A percentile compares a stretch with the other conserved stretches of the same genome.
Evolutionary conservation across 2,113 vertebrate species (phyloP).

Genomic region (Tetrax tetrax): DNA sequence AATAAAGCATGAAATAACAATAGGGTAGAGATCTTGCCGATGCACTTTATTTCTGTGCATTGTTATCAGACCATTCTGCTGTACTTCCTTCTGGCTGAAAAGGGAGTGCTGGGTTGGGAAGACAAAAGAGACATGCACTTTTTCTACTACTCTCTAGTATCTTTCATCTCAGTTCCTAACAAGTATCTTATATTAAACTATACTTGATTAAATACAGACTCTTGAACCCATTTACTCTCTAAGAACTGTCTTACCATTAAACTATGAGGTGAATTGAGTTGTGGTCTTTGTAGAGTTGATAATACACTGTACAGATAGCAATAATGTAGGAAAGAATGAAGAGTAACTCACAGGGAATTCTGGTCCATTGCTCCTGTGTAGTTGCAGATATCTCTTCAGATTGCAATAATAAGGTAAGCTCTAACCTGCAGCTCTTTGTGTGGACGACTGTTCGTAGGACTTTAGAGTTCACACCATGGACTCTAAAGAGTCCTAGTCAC

Average conservation of each 20-base stretch:
- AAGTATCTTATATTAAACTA: background rate
- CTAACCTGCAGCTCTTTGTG: background rate
- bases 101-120: background rate
- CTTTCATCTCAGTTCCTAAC: background rate
- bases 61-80: background rate
- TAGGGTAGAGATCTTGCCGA: background rate
- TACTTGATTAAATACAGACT: background rate
- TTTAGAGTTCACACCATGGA: accelerated
- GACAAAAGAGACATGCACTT: accelerated
- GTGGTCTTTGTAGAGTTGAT: background rate
- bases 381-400: background rate
- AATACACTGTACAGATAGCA: background rate
- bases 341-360: background rate
- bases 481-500: background rate
- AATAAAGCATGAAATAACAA: slow-evolving; percentile 28
- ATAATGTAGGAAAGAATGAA: background rate
- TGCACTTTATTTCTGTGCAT: background rate
- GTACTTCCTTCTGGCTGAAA: background rate
- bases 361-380: background rate
- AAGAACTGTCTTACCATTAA: background rate
- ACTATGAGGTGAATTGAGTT: background rate
- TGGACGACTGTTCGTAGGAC: background rate
- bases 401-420: background rate
- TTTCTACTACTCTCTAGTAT: background rate
- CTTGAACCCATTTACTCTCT: background rate